These are phyloP conservation scores for Trachelus iudaicus DNA, from an alignment of 2,888 invertebrate genomes.

Conservation along the genomic window DNA sequence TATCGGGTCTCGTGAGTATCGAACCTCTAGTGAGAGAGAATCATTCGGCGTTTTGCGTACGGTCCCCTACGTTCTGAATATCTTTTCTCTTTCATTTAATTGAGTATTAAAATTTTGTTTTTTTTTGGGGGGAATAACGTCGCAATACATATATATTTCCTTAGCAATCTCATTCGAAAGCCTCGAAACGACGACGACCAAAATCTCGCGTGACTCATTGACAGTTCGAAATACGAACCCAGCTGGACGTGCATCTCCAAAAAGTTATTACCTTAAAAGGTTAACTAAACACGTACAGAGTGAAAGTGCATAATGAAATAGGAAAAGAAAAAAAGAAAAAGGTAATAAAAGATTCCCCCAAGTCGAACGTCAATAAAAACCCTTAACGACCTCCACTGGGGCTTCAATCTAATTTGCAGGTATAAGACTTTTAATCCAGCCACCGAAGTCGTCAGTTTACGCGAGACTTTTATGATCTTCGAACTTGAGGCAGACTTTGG, in stretches of 20 bases:
- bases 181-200: neutral
- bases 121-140: too few relatives aligned
- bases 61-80: too few relatives aligned
- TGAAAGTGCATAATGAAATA: neutral
- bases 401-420: neutral
- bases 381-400: neutral
- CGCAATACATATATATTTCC: constrained; percentile 8
- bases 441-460: neutral
- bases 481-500: neutral
- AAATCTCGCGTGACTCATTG: neutral
- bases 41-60: too few relatives aligned
- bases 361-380: neutral
- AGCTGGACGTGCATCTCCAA: neutral
- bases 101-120: too few relatives aligned
- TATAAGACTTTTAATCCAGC: neutral
- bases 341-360: neutral
- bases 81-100: too few relatives aligned
- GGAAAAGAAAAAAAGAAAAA: neutral
- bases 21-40: too few relatives aligned
- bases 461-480: neutral
- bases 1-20: too few relatives aligned
- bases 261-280: neutral
- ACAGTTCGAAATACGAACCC: neutral
- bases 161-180: neutral
- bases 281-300: neutral